These are phyloP conservation scores for Notospermus geniculatus DNA, from an alignment of 1,140 invertebrate species.

Conservation along the genomic window DNA sequence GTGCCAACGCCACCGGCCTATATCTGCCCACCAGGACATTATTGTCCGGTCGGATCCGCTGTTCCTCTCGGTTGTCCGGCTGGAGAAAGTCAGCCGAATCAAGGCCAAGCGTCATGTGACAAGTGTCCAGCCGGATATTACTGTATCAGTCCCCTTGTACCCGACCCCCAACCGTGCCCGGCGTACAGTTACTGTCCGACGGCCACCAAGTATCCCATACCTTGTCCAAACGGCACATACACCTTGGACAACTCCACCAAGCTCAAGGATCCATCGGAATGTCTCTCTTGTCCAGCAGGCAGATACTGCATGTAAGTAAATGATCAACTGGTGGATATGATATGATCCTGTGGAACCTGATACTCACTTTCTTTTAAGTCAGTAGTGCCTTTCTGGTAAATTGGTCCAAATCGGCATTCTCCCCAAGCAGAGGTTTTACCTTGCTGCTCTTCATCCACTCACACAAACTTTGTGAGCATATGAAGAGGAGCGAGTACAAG, in stretches of 20 bases:
- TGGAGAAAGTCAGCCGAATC: slow-evolving; percentile 36
- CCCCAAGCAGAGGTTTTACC: too few relatives aligned
- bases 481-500: too few relatives aligned
- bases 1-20: slow-evolving; percentile 35
- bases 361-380: too few relatives aligned
- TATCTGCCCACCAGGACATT: slow-evolving; percentile 39
- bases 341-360: too few relatives aligned
- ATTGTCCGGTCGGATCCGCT: slow-evolving; percentile 35
- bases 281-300: slow-evolving; percentile 45
- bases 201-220: slow-evolving; percentile 36
- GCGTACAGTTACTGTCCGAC: slow-evolving; percentile 44
- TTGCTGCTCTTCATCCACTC: too few relatives aligned
- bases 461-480: too few relatives aligned
- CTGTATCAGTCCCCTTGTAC: slow-evolving; percentile 33
- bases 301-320: slow-evolving; percentile 40
- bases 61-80: slow-evolving; percentile 30
- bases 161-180: slow-evolving; percentile 36
- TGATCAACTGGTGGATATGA: too few relatives aligned
- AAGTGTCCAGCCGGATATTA: slow-evolving; percentile 44
- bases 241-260: slow-evolving; percentile 43
- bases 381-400: too few relatives aligned
- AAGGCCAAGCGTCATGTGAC: slow-evolving; percentile 37
- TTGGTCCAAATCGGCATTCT: too few relatives aligned
- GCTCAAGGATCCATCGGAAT: slow-evolving; percentile 34
- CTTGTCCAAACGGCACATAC: slow-evolving; percentile 47